phyloP scores from a whole-genome alignment of 2,888 invertebrate genomes.

The Chouioia cunea region DNA sequence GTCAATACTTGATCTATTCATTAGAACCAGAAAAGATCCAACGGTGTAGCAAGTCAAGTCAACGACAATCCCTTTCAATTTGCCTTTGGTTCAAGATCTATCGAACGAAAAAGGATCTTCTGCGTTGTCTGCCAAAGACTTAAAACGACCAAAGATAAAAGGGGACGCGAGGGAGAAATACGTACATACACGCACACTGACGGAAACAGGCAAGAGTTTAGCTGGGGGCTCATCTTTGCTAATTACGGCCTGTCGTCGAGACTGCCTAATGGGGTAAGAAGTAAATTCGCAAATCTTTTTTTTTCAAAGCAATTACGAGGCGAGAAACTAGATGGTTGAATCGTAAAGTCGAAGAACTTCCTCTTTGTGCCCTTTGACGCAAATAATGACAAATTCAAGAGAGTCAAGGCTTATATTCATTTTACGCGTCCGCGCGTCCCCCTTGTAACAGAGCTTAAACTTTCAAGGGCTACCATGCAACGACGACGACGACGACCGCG shows the following conservation, averaged over 20 bases:
- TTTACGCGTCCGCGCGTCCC: not conserved
- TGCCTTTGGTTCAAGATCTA: not conserved
- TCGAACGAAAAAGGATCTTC: not conserved
- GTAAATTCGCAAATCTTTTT: slow-evolving; percentile 33
- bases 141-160: not conserved
- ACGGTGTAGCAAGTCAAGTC: no score
- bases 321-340: not conserved
- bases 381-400: slow-evolving; percentile 32
- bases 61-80: not conserved
- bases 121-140: no score
- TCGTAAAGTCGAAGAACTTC: not conserved
- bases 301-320: slow-evolving; percentile 39
- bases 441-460: slow-evolving; percentile 14
- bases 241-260: slow-evolving; percentile 25
- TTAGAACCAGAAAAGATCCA: no score
- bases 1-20: not conserved
- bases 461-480: no score
- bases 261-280: slow-evolving; percentile 22
- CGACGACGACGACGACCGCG: no score
- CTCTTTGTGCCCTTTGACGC: slow-evolving; percentile 32
- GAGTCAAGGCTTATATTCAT: slow-evolving; percentile 1
- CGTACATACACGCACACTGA: no score
- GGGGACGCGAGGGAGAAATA: not conserved
- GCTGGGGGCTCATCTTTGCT: slow-evolving; percentile 24
- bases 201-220: not conserved